Percentiles rank a stretch among this genome's conserved stretches.
These are phyloP conservation scores for Drosophila baimaii DNA, from an alignment of 1,140 invertebrate genomes.

Conservation along the genomic window DNA sequence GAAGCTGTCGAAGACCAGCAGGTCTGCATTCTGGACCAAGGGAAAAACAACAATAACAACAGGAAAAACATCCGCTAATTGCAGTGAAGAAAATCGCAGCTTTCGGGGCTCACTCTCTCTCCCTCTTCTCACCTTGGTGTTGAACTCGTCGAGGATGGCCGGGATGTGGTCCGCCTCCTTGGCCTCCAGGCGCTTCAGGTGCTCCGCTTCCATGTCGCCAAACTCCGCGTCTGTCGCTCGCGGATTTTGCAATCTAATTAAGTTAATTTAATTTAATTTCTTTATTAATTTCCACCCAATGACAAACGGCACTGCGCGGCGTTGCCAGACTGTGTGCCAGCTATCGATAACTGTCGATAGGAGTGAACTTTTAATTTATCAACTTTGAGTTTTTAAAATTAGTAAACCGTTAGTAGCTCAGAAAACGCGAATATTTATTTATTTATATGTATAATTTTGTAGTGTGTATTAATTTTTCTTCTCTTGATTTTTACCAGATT, in stretches of 20 bases:
- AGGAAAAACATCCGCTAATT: neutral
- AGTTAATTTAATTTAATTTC: constrained; percentile 13
- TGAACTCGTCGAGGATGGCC: constrained; percentile 69
- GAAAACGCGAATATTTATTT: too few species aligned
- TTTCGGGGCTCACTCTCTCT: too few species aligned
- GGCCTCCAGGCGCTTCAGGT: constrained; percentile 67
- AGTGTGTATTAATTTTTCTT: too few species aligned
- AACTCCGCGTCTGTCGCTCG: constrained; percentile 15
- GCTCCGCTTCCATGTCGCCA: constrained; percentile 71
- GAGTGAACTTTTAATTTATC: neutral
- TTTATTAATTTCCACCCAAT: constrained; percentile 21
- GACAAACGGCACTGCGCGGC: constrained; percentile 7
- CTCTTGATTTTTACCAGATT: too few species aligned
- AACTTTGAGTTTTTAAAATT: too few species aligned
- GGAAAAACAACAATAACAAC: neutral
- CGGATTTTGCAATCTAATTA: constrained; percentile 8
- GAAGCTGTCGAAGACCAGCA: constrained; percentile 85
- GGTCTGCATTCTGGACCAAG: constrained; percentile 85
- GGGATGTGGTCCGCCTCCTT: constrained; percentile 64
- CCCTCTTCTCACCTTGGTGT: constrained; percentile 70
- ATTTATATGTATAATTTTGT: too few species aligned
- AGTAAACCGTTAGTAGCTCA: too few species aligned
- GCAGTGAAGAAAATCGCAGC: neutral
- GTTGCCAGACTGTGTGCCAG: neutral
- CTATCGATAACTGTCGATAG: constrained; percentile 1